Evolutionary conservation across 2,797 vertebrate genomes (phyloP).

Genomic region (Petrocephalus schoutedeni): DNA sequence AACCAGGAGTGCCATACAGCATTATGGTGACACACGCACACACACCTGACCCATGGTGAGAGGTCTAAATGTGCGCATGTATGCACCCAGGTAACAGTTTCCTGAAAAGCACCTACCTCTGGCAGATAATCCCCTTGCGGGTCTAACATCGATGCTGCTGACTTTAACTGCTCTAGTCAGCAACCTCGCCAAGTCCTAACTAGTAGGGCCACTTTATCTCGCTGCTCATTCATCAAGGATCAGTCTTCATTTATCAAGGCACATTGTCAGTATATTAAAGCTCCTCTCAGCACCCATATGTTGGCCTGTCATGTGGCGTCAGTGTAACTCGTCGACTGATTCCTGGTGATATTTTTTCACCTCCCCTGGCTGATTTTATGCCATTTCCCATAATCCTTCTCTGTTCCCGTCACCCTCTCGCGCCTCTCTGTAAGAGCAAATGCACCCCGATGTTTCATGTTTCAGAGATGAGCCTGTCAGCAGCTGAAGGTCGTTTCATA

Average conservation of each 20-base stretch:
- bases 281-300: background rate
- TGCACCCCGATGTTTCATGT: background rate
- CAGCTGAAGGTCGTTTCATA: background rate
- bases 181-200: background rate
- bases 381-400: background rate
- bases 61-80: background rate
- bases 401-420: background rate
- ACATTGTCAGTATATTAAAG: background rate
- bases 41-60: too few species aligned
- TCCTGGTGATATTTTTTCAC: background rate
- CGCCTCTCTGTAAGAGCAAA: background rate
- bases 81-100: background rate
- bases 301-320: background rate
- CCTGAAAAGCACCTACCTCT: background rate
- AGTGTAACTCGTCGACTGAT: background rate
- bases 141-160: background rate
- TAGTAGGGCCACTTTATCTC: background rate
- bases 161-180: background rate
- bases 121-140: background rate
- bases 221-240: background rate
- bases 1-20: background rate
- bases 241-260: background rate
- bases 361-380: background rate
- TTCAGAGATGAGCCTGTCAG: background rate
- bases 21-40: background rate